These are phyloP conservation scores for Herminia tarsipennalis DNA, from an alignment of 2,888 invertebrate species.

Conservation along the genomic window DNA sequence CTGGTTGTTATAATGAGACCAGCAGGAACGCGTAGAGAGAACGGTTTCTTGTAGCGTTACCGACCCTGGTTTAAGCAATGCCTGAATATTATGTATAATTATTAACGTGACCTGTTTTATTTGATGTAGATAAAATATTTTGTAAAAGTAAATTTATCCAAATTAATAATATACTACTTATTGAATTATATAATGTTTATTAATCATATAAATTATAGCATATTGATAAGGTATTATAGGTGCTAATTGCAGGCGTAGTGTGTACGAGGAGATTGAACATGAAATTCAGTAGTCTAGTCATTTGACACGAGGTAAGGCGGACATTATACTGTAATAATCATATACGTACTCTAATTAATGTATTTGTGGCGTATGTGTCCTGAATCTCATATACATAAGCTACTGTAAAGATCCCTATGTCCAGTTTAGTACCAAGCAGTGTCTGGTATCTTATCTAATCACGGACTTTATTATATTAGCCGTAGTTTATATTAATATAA, in stretches of 20 bases:
- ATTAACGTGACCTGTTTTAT: conserved; percentile 30
- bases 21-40: conserved; percentile 25
- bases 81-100: conserved; percentile 35
- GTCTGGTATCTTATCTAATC: no score
- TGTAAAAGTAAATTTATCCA: conserved; percentile 42
- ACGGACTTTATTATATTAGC: no score
- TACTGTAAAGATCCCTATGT: not conserved
- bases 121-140: conserved; percentile 37
- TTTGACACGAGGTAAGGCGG: conserved; percentile 26
- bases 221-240: conserved; percentile 30
- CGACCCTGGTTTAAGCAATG: conserved; percentile 27
- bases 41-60: conserved; percentile 19
- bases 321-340: conserved; percentile 28
- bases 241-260: conserved; percentile 34
- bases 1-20: conserved; percentile 41
- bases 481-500: no score
- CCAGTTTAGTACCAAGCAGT: no score
- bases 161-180: conserved; percentile 40
- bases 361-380: not conserved
- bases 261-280: conserved; percentile 24
- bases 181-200: conserved; percentile 40
- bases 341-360: conserved; percentile 23
- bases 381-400: conserved; percentile 3
- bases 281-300: conserved; percentile 45
- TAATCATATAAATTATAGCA: conserved; percentile 45